Evolutionary conservation across 2,888 invertebrate genomes (phyloP), one percentile per base, ranked within the genome.

Genomic region (Anthophora plumipes): DNA sequence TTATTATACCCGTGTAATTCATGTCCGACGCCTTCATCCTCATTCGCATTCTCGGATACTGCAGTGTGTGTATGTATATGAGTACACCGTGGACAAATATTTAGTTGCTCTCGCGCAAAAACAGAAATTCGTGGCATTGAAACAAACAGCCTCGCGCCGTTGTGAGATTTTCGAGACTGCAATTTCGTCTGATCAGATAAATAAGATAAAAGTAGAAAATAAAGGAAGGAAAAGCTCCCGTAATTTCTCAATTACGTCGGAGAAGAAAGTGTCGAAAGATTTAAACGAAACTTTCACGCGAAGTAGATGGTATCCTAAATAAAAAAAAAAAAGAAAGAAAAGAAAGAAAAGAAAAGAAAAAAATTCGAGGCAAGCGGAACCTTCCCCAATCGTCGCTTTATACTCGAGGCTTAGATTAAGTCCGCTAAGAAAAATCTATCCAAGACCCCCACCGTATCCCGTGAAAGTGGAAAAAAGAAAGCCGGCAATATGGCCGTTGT

Each of bases 381-480:
- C 43, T 63, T 83, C 76, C 86, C 75, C 87, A 81, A 88, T 90
- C 89, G 91, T 89, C 90, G 90, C 89, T 91, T 91, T 91, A 91
- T 91, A 91, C 89, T 89, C 88, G 87, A 88, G 90, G 92, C 92
- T 93, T 92, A 92, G 92, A 93, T 92, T 92, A 93, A 92, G 92
- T 91, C 92, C 87, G 87, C 88, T 80, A 89, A 93, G 93, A 92
- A 93, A 93, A 92, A 93, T 93, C 92, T 92, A 92, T 92, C 89
- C 90, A n/a, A n/a, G 80, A 78, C 84, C 83, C 77, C 77, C 77
- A n/a, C n/a, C n/a, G n/a, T 64, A 31, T 48, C 43, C 60, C 82
- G 82, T 61, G 68, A 72, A 69, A 71, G 82, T 55, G 82, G 87
- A 80, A 83, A 86, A 86, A 86, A 89, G 89, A 90, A 91, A 90